These are phyloP conservation scores for Danaus chrysippus DNA, from an alignment of 2,888 invertebrate genomes.

Conservation along the genomic window DNA sequence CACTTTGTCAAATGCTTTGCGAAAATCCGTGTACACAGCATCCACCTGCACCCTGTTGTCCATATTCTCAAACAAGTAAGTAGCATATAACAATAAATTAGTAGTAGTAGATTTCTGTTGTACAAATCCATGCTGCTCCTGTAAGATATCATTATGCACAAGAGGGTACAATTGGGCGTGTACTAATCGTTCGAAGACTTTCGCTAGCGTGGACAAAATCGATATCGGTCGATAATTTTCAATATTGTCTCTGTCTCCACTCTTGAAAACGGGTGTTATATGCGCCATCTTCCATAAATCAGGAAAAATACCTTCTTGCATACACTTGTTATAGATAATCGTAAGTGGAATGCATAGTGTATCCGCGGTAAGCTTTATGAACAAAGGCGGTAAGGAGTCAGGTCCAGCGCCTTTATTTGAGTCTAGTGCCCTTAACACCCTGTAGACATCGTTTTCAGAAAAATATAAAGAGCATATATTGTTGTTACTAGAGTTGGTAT, in stretches of 20 bases:
- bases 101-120: background rate
- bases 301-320: too few relatives aligned
- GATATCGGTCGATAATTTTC: too few relatives aligned
- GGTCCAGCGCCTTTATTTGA: slow-evolving; percentile 2
- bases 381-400: slow-evolving; percentile 7
- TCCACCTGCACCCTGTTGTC: too few relatives aligned
- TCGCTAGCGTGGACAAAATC: background rate
- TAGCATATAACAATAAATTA: too few relatives aligned
- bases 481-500: too few relatives aligned
- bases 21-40: too few relatives aligned
- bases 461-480: too few relatives aligned
- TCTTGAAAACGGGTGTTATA: too few relatives aligned
- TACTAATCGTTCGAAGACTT: slow-evolving; percentile 10
- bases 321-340: slow-evolving; percentile 9
- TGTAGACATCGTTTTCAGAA: background rate
- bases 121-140: slow-evolving; percentile 11
- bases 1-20: background rate
- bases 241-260: too few relatives aligned
- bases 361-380: background rate
- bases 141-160: too few relatives aligned
- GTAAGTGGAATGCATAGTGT: background rate
- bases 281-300: too few relatives aligned
- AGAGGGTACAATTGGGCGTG: slow-evolving; percentile 6
- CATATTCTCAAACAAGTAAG: too few relatives aligned
- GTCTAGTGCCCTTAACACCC: slow-evolving; percentile 2